Percentiles rank a stretch among this genome's conserved stretches.
phyloP scores from a whole-genome alignment of 1,140 invertebrate genomes.

The Atta cephalotes region DNA sequence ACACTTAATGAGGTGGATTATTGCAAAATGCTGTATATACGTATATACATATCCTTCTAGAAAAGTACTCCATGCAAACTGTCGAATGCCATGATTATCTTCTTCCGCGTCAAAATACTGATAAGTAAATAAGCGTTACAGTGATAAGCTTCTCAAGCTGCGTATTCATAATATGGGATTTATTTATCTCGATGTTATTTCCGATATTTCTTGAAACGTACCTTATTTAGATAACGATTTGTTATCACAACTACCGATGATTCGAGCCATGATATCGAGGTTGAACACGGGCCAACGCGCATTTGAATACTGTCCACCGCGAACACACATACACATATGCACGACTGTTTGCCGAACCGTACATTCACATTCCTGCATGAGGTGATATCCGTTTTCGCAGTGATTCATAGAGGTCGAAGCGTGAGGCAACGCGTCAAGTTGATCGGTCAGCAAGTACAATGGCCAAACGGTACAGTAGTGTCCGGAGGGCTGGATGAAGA shows the following conservation, averaged over 20 bases:
- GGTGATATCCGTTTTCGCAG: slow-evolving; percentile 64
- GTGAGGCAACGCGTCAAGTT: slow-evolving; percentile 43
- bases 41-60: neutral
- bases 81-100: neutral
- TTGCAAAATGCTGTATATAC: neutral
- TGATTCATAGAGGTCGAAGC: slow-evolving; percentile 69
- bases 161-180: neutral
- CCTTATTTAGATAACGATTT: slow-evolving; percentile 19
- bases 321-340: neutral
- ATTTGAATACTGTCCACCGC: neutral
- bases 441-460: slow-evolving; percentile 64
- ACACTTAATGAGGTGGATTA: neutral
- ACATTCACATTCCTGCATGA: slow-evolving; percentile 23
- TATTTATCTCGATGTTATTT: slow-evolving; percentile 3
- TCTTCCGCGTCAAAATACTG: neutral
- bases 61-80: neutral
- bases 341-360: slow-evolving; percentile 29
- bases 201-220: neutral
- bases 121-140: neutral
- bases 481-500: slow-evolving; percentile 14
- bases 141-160: slow-evolving; percentile 30
- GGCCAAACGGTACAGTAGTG: slow-evolving; percentile 39
- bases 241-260: neutral
- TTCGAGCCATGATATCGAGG: slow-evolving; percentile 2
- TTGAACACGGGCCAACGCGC: slow-evolving; percentile 45